Evolutionary conservation across 2,888 invertebrate species (phyloP).

Genomic region (Cyclophora albipunctata): DNA sequence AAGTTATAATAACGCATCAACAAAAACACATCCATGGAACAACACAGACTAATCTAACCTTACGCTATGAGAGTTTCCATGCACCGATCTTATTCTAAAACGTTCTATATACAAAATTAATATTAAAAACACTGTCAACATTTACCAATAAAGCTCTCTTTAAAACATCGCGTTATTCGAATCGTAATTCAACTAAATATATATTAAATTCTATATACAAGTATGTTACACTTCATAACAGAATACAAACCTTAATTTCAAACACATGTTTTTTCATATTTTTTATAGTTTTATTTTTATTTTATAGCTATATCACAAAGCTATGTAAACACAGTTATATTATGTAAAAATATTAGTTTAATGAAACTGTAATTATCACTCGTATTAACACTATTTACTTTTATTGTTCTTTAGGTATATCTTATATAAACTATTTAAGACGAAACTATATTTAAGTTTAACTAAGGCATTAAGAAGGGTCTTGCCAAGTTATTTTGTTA

Average conservation of each 20-base stretch:
- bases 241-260: conserved; percentile 35
- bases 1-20: no score
- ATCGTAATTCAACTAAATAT: conserved; percentile 14
- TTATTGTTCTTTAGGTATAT: conserved; percentile 1
- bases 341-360: no score
- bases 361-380: conserved; percentile 18
- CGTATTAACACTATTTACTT: conserved; percentile 1
- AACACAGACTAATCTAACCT: conserved; percentile 11
- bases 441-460: not conserved
- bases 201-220: no score
- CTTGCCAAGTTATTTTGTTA: conserved; percentile 10
- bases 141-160: conserved; percentile 46
- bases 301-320: conserved; percentile 60
- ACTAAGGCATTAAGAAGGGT: not conserved
- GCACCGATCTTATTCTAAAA: conserved; percentile 39
- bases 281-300: not conserved
- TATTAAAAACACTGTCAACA: conserved; percentile 25
- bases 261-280: not conserved
- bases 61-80: conserved; percentile 46
- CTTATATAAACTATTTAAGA: no score
- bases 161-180: conserved; percentile 37
- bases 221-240: conserved; percentile 14
- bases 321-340: conserved; percentile 16
- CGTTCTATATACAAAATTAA: conserved; percentile 23
- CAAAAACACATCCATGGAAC: no score